phyloP scores from a whole-genome alignment of 2,113 vertebrate species.

The Circaetus gallicus region DNA sequence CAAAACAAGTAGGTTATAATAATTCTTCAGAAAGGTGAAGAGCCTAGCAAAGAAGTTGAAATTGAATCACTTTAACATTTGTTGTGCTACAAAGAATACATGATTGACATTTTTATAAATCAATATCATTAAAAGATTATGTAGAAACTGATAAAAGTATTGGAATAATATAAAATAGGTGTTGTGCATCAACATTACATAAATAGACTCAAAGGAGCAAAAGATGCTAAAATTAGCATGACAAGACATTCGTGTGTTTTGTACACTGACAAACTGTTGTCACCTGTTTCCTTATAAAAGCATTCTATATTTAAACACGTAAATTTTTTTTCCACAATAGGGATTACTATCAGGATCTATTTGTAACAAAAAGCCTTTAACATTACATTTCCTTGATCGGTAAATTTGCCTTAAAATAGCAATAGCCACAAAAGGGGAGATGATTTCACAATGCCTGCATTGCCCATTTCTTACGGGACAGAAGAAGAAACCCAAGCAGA shows the following conservation, averaged over 20 bases:
- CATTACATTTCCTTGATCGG: background rate
- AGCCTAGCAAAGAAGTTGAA: background rate
- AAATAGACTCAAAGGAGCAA: background rate
- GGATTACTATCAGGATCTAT: background rate
- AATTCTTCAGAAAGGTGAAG: background rate
- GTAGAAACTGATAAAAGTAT: background rate
- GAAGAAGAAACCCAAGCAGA: background rate
- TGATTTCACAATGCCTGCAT: background rate
- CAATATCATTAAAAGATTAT: background rate
- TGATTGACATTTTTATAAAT: background rate
- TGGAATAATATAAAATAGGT: background rate
- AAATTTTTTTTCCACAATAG: background rate
- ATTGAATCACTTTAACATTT: background rate
- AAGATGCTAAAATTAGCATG: background rate
- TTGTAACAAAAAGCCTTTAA: background rate
- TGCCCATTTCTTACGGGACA: background rate
- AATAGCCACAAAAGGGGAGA: background rate
- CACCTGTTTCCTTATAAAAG: background rate
- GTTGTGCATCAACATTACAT: background rate
- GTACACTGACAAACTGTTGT: background rate
- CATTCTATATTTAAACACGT: background rate
- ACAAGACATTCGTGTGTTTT: background rate
- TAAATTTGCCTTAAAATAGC: background rate
- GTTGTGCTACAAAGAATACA: background rate
- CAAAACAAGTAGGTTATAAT: constrained; percentile 14